A percentile compares a stretch with the other conserved stretches of the same genome.
phyloP scores from a whole-genome alignment of 2,113 vertebrate species.

The Glaucidium brasilianum region DNA sequence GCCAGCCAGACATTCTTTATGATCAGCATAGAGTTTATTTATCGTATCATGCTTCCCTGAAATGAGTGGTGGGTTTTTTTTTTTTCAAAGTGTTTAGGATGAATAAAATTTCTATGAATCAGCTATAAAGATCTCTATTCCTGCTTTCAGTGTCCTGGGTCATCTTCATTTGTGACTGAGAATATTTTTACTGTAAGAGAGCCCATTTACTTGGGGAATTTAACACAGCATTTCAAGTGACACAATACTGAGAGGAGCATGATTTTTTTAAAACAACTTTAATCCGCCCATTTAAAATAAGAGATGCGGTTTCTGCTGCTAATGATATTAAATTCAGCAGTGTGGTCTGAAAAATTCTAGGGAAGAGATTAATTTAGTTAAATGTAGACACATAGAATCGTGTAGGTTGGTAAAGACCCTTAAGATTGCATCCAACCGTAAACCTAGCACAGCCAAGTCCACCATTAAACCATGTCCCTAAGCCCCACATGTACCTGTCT shows the following conservation, averaged over 20 bases:
- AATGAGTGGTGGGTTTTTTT: background rate
- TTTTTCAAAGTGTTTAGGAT: background rate
- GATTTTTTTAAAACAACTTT: background rate
- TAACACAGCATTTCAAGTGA: background rate
- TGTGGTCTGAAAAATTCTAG: background rate
- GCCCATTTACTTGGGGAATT: background rate
- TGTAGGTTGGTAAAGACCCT: background rate
- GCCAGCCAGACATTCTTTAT: background rate
- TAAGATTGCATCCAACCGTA: background rate
- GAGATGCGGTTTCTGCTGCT: background rate
- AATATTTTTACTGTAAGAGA: background rate
- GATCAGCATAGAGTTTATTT: background rate
- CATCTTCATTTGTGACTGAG: background rate
- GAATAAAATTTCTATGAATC: background rate
- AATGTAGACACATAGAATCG: background rate
- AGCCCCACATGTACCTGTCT: fast-evolving
- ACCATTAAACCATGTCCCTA: background rate
- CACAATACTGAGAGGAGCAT: background rate
- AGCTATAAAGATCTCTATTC: background rate
- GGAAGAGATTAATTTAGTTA: background rate
- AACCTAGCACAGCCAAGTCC: background rate
- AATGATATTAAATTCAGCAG: background rate
- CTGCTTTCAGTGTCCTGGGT: background rate
- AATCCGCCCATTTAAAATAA: background rate
- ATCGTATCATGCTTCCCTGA: background rate